These are phyloP conservation scores for Oeneis ivallda DNA, from an alignment of 2,888 invertebrate genomes.

Conservation along the genomic window DNA sequence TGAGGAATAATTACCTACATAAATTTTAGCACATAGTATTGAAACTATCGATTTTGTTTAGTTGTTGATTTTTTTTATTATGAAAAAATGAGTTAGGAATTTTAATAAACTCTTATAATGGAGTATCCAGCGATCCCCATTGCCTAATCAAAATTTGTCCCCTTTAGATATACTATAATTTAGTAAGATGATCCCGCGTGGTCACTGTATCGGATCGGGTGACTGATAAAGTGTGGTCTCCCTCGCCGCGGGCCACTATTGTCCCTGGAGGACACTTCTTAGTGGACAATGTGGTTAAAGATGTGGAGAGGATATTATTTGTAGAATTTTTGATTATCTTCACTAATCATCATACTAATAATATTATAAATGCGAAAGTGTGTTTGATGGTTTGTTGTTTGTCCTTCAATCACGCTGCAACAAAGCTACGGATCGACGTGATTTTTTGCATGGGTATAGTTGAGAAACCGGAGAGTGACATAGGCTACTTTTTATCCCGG, in stretches of 20 bases:
- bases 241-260: slow-evolving; percentile 60
- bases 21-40: no score
- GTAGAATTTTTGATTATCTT: neutral
- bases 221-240: slow-evolving; percentile 72
- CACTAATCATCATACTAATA: no score
- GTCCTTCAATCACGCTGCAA: no score
- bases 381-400: no score
- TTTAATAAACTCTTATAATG: neutral
- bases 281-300: slow-evolving; percentile 50
- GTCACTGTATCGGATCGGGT: slow-evolving; percentile 66
- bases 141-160: slow-evolving; percentile 10
- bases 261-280: slow-evolving; percentile 67
- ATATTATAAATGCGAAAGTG: no score
- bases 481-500: no score
- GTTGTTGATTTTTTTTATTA: no score
- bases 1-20: no score
- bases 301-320: slow-evolving; percentile 16
- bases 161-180: slow-evolving; percentile 15
- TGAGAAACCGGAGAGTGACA: no score
- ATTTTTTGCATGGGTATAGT: no score
- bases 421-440: no score
- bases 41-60: no score
- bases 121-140: neutral
- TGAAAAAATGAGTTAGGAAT: neutral
- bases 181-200: slow-evolving; percentile 38